Conservation (phyloP, 1,140 invertebrate species). For the Trichonephila inaurata region DNA sequence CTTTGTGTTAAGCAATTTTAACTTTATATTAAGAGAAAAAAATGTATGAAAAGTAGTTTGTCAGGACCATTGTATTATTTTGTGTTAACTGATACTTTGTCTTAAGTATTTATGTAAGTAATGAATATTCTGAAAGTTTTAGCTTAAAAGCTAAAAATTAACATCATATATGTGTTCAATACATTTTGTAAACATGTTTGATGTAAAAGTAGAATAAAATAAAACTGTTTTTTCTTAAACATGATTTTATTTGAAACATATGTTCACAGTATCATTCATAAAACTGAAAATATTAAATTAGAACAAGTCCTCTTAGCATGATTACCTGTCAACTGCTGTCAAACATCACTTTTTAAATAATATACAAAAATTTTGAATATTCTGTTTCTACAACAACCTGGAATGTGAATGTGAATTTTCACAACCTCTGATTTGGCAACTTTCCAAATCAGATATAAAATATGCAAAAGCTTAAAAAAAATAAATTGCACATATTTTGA, state of each 20-base stretch:
- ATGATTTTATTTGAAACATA: slow-evolving; percentile 55
- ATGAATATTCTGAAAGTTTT: no score
- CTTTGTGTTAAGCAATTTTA: no score
- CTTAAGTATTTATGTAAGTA: no score
- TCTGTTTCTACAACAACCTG: slow-evolving; percentile 47
- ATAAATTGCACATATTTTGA: slow-evolving; percentile 70
- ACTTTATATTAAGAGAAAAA: no score
- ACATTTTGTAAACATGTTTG: no score
- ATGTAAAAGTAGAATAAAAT: no score
- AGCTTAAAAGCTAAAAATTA: no score
- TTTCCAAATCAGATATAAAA: slow-evolving; percentile 53
- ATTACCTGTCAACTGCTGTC: neutral
- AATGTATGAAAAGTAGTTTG: no score
- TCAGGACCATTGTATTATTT: no score
- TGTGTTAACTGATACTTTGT: no score
- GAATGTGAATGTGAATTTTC: slow-evolving; percentile 50
- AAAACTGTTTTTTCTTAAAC: neutral
- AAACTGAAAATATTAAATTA: slow-evolving; percentile 50
- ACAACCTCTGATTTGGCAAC: slow-evolving; percentile 61
- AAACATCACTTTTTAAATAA: slow-evolving; percentile 19
- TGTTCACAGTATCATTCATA: slow-evolving; percentile 50
- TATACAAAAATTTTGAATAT: slow-evolving; percentile 41
- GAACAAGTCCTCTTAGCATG: slow-evolving; percentile 21
- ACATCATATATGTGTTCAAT: no score
- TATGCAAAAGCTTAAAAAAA: slow-evolving; percentile 66